Conservation (phyloP, 2,113 vertebrate genomes). For the Prionailurus bengalensis region DNA sequence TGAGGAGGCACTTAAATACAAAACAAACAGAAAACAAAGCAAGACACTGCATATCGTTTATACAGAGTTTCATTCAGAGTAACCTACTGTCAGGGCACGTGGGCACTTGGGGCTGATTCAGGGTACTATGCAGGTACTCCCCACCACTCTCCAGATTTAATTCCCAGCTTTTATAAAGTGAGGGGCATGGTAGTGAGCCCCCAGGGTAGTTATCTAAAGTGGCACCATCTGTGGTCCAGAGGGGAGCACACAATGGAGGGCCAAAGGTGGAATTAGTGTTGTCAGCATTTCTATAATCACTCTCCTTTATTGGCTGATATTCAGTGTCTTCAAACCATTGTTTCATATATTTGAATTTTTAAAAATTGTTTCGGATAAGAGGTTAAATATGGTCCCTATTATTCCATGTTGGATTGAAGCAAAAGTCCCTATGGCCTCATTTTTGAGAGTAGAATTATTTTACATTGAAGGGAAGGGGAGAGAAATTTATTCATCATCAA, state of each 20-base stretch:
- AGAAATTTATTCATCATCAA: not conserved
- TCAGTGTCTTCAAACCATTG: not conserved
- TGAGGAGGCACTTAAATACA: not conserved
- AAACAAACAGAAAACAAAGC: not conserved
- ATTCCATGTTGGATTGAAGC: not conserved
- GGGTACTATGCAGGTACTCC: not conserved
- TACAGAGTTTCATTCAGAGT: not conserved
- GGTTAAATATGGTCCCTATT: not conserved
- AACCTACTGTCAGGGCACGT: not conserved
- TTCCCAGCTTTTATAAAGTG: not conserved
- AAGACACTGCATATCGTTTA: not conserved
- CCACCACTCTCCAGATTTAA: not conserved
- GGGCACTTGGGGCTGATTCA: not conserved
- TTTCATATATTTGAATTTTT: not conserved
- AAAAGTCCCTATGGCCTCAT: not conserved
- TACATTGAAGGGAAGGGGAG: not conserved
- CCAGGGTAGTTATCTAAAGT: not conserved
- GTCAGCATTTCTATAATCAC: not conserved
- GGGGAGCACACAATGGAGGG: not conserved
- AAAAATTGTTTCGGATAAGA: not conserved
- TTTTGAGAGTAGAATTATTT: conserved; percentile 3
- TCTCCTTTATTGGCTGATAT: not conserved
- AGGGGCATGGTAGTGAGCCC: not conserved
- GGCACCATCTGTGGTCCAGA: not conserved
- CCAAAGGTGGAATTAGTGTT: not conserved